Percentiles rank a stretch among this genome's conserved stretches.
Conservation (phyloP, 2,113 vertebrate genomes). For the Ailuropoda melanoleuca region DNA sequence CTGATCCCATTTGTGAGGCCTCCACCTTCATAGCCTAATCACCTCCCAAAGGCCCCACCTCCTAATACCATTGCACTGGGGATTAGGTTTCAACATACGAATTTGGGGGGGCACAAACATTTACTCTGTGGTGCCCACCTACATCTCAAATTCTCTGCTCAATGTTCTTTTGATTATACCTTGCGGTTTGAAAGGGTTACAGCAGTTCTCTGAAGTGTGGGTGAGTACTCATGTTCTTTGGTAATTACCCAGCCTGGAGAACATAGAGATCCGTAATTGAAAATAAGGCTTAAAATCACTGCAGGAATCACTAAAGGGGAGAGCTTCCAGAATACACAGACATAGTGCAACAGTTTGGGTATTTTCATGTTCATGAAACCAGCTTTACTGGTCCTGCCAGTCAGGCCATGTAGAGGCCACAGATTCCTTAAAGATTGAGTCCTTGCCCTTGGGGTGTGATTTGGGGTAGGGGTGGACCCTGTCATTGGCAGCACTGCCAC, state of each 20-base stretch:
- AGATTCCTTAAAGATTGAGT: background rate
- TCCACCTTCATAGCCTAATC: background rate
- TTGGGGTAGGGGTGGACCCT: background rate
- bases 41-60: background rate
- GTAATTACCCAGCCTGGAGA: background rate
- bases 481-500: background rate
- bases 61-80: background rate
- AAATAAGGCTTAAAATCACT: background rate
- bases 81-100: background rate
- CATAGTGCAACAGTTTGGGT: rapidly evolving
- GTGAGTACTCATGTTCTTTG: background rate
- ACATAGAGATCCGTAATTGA: background rate
- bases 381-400: background rate
- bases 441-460: background rate
- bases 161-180: background rate
- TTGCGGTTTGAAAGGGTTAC: background rate
- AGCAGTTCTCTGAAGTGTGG: background rate
- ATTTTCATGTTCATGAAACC: background rate
- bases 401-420: background rate
- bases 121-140: background rate
- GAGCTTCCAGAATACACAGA: background rate
- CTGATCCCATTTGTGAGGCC: background rate
- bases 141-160: background rate
- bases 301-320: background rate
- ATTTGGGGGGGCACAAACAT: background rate